Conservation (phyloP, 2,888 invertebrate species). For the Thyatira batis region DNA sequence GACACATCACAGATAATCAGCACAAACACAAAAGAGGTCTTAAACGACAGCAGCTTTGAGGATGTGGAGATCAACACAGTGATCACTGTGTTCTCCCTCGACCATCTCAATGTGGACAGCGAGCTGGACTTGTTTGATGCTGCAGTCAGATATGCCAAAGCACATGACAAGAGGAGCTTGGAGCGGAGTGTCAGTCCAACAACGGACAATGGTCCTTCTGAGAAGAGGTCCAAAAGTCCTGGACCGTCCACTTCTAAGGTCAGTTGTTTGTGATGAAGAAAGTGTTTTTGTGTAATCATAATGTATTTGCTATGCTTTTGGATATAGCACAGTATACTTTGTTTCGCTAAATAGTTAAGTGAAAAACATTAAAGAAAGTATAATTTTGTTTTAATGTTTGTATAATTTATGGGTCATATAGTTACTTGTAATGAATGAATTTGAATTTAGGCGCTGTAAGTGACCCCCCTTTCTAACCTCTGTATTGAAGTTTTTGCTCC, state of each 20-base stretch:
- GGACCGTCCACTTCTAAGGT: conserved; percentile 65
- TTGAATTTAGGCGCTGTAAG: too few relatives aligned
- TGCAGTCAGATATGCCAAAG: conserved; percentile 80
- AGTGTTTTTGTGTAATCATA: too few relatives aligned
- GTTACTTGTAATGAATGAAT: too few relatives aligned
- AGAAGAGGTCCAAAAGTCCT: conserved; percentile 60
- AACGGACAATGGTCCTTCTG: conserved; percentile 48
- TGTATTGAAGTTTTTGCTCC: too few relatives aligned
- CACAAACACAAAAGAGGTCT: conserved; percentile 88
- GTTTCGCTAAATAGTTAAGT: too few relatives aligned
- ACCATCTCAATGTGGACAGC: conserved; percentile 87
- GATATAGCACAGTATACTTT: too few relatives aligned
- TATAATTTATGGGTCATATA: too few relatives aligned
- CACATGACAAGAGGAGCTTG: conserved; percentile 53
- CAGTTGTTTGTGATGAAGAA: conserved; percentile 24
- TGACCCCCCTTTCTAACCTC: too few relatives aligned
- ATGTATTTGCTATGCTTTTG: too few relatives aligned
- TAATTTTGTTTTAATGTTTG: too few relatives aligned
- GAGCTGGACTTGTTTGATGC: conserved; percentile 91
- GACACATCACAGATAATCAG: conserved; percentile 89
- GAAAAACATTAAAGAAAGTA: too few relatives aligned
- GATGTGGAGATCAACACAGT: conserved; percentile 90
- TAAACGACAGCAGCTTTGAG: conserved; percentile 88
- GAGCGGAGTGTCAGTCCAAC: conserved; percentile 59
- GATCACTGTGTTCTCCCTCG: conserved; percentile 88